Evolutionary conservation across 1,140 invertebrate genomes (phyloP).

Genomic region (Orius laevigatus): DNA sequence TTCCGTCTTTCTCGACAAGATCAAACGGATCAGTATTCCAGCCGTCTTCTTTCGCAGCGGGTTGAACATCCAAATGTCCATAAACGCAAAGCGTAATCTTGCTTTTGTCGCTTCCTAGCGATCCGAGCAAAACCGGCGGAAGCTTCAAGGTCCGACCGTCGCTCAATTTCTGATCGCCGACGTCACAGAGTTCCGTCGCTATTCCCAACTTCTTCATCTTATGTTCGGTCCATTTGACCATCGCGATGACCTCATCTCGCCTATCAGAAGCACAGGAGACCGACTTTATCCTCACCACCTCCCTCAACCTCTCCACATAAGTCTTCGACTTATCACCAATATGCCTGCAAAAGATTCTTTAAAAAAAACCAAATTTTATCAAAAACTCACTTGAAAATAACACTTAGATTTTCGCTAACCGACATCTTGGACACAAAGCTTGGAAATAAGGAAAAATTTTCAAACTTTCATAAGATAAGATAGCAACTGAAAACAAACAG

Average conservation of each 20-base stretch:
- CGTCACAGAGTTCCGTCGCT: constrained; percentile 53
- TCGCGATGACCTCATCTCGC: constrained; percentile 50
- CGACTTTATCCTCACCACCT: constrained; percentile 86
- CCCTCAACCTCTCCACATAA: constrained; percentile 64
- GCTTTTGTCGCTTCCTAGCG: constrained; percentile 62
- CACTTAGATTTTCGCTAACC: too few relatives aligned
- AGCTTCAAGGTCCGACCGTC: constrained; percentile 57
- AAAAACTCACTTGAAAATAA: too few relatives aligned
- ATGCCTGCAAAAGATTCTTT: constrained; percentile 34
- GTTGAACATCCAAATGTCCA: constrained; percentile 96
- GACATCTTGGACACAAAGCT: too few relatives aligned
- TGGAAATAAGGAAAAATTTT: too few relatives aligned
- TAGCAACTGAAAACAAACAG: too few relatives aligned
- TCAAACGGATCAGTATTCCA: constrained; percentile 93
- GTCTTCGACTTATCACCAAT: constrained; percentile 58
- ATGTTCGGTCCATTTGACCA: constrained; percentile 65
- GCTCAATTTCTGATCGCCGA: constrained; percentile 54
- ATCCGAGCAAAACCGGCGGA: constrained; percentile 78
- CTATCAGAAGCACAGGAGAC: constrained; percentile 83
- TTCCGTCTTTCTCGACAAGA: constrained; percentile 72
- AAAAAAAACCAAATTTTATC: neutral
- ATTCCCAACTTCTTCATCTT: constrained; percentile 62
- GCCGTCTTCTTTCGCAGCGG: constrained; percentile 78
- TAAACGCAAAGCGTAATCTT: constrained; percentile 91
- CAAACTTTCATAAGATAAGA: too few relatives aligned